These are phyloP conservation scores for Mormyrus hasselquistii DNA, from an alignment of 2,797 vertebrate species.

Conservation along the genomic window DNA sequence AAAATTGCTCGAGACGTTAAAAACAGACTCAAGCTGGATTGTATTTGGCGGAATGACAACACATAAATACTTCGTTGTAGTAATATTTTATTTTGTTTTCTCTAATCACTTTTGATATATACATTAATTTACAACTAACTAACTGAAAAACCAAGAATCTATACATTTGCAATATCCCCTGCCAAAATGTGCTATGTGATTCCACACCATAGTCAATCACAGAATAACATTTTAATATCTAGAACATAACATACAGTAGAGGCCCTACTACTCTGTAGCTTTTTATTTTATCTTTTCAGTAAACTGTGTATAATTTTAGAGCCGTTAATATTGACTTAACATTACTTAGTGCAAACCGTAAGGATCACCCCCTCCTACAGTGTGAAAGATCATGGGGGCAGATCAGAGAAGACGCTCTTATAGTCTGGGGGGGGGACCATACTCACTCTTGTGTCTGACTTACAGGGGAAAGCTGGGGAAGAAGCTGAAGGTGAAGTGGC, in stretches of 20 bases:
- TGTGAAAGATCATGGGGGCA: not conserved
- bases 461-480: not conserved
- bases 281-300: not conserved
- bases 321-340: not conserved
- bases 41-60: not conserved
- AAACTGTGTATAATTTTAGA: constrained; percentile 6
- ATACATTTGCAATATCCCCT: not conserved
- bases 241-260: constrained; percentile 13
- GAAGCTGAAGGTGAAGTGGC: not conserved
- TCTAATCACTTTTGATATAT: constrained; percentile 24
- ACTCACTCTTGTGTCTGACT: not conserved
- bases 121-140: constrained; percentile 25
- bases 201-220: constrained; percentile 16
- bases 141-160: not conserved
- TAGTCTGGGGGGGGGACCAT: not conserved
- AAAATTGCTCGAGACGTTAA: not conserved
- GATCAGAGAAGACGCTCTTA: not conserved
- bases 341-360: constrained; percentile 7
- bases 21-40: not conserved
- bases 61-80: not conserved
- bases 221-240: constrained; percentile 13
- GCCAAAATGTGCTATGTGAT: not conserved
- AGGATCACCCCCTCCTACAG: not conserved
- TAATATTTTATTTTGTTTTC: constrained; percentile 22
- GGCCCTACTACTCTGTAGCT: not conserved